phyloP scores from a whole-genome alignment of 64 coral and sea anemone species.

The Hydrozoanthus tunicans region DNA sequence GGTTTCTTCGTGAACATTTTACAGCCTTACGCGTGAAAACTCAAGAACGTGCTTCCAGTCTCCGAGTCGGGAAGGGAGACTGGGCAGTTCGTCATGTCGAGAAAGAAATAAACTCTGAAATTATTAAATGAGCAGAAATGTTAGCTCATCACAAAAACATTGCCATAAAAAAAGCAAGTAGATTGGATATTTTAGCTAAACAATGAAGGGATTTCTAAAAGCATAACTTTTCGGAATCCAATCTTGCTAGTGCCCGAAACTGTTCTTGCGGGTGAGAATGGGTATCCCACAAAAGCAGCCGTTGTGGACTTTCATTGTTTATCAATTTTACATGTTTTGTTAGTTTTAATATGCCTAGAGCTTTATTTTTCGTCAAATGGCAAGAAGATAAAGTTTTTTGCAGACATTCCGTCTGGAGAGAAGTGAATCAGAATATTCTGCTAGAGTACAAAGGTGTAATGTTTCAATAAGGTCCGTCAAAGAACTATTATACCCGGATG shows the following conservation, averaged over 20 bases:
- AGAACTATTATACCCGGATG: conserved; percentile 42
- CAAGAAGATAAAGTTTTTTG: conserved; percentile 10
- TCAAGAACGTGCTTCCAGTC: background rate
- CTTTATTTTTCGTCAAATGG: background rate
- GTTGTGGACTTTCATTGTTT: background rate
- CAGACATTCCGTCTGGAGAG: conserved; percentile 51
- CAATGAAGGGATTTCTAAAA: too few relatives aligned
- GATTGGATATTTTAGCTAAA: too few relatives aligned
- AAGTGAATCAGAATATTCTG: conserved; percentile 13
- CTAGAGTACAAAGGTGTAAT: conserved; percentile 32
- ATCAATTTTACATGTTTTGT: background rate
- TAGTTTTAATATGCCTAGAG: background rate
- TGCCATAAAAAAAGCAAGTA: too few relatives aligned
- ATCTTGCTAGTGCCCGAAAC: too few relatives aligned
- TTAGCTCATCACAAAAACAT: background rate
- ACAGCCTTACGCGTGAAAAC: background rate
- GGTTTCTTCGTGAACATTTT: background rate
- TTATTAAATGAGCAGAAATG: background rate
- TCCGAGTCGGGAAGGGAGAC: background rate
- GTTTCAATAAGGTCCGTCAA: conserved; percentile 35
- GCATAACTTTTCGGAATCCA: too few relatives aligned
- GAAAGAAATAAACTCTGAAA: background rate
- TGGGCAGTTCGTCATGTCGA: background rate
- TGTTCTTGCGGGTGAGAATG: background rate
- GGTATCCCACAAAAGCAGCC: background rate